These are phyloP conservation scores for Aegithalos caudatus DNA, from an alignment of 2,113 vertebrate genomes.

Conservation along the genomic window DNA sequence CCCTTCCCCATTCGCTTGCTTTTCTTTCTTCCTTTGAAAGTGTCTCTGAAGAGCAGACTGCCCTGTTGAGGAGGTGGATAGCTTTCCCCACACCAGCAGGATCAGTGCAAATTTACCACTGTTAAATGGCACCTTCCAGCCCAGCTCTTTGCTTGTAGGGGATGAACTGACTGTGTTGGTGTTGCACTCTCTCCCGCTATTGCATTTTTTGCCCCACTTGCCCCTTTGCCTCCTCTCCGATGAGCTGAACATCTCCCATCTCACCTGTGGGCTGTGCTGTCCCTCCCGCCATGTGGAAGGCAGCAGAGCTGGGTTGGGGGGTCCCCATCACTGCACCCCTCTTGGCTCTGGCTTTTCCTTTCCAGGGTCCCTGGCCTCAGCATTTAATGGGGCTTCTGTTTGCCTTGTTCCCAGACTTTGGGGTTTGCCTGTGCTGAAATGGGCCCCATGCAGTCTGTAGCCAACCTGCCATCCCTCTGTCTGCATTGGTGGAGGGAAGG, in stretches of 20 bases:
- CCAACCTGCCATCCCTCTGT: background rate
- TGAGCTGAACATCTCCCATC: background rate
- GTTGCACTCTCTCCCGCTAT: background rate
- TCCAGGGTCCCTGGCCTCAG: background rate
- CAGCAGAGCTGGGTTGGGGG: background rate
- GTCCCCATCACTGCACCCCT: background rate
- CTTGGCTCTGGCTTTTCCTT: background rate
- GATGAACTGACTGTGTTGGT: background rate
- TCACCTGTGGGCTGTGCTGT: background rate
- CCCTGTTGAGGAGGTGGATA: background rate
- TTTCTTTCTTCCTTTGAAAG: background rate
- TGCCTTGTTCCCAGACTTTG: background rate
- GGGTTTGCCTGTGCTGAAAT: background rate
- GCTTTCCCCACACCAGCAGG: background rate
- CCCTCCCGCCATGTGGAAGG: rapidly evolving
- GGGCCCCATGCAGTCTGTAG: background rate
- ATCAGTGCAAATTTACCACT: background rate
- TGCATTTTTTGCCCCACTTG: background rate
- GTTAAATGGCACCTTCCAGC: background rate
- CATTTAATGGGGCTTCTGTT: background rate
- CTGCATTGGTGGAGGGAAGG: background rate
- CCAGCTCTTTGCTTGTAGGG: background rate
- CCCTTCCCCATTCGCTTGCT: background rate
- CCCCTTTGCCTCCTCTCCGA: rapidly evolving
- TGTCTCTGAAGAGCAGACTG: background rate